Base-by-base conservation (phyloP, 2,797 vertebrate species). In the Xenops minutus region DNA sequence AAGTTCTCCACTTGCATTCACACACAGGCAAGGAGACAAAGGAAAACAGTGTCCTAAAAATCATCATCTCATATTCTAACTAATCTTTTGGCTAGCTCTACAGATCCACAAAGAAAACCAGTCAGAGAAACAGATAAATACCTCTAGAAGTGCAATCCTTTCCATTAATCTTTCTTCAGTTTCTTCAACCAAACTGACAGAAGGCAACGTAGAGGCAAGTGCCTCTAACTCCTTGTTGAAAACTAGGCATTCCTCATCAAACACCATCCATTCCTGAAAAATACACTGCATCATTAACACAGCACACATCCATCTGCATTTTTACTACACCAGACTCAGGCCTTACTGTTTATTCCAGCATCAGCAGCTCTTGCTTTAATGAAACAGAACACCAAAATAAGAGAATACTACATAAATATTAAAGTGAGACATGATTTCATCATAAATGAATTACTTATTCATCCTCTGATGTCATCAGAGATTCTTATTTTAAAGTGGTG, bases 181-280 rank as follows among this genome's bases (percentile, higher is more conserved):
- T 75, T 98, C 98, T 68, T 97, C 97, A 76, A 97, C 98, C 96
- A 98, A 68, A 49, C 91, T 98, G 96, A 98, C 96, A 26, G 91
- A 98, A 94, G 98, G 98, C 94, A 99, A 95, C 0, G 89, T 79
- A 84, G 98, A 98, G 41, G 98, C 75, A 32, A 98, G 86, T 21
- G 93, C 62, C 68, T 97, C 98, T 71, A 99, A 97, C 51, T 99
- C 98, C 86, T 98, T 97, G 91, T 94, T 98, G 73, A 98, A 96
- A 96, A 97, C 96, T 9, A 86, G 52, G 7, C 96, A 96, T 91
- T 97, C 97, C 46, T 98, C 97, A 93, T 99, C 98, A 98, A 99
- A 99, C 78, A 97, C 97, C 10, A 96, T 95, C 98, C 99, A 99
- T 85, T 97, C 93, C 99, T 99, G 88, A 87, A 97, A 95, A 71